Evolutionary conservation across 2,113 vertebrate species (phyloP).

Genomic region (Macaca mulatta): DNA sequence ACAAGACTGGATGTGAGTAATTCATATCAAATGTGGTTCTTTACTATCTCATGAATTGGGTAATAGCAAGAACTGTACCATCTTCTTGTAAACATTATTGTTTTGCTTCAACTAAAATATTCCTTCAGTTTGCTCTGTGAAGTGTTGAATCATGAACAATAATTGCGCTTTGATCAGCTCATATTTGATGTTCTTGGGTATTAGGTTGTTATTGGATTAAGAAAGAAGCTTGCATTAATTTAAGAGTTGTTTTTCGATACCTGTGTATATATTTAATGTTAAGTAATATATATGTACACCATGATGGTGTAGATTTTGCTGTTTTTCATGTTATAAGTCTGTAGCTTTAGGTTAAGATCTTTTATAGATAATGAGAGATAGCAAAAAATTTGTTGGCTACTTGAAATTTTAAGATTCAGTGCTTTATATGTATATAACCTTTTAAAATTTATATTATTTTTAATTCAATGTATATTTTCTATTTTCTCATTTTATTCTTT

Average conservation of each 20-base stretch:
- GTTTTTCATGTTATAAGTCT: constrained; percentile 34
- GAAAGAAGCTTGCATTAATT: constrained; percentile 14
- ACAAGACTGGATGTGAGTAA: neutral
- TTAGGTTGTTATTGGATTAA: neutral
- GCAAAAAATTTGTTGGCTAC: neutral
- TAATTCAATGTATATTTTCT: neutral
- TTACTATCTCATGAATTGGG: constrained; percentile 17
- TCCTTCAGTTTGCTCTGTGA: neutral
- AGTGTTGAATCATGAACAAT: neutral
- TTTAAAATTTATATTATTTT: constrained; percentile 19
- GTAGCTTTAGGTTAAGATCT: constrained; percentile 21
- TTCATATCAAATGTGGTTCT: neutral
- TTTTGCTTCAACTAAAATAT: neutral
- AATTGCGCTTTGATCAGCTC: constrained; percentile 23
- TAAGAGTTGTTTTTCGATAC: neutral
- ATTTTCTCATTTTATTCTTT: constrained; percentile 44
- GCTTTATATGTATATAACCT: neutral
- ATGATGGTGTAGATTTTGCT: neutral
- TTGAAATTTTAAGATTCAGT: neutral
- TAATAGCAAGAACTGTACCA: neutral
- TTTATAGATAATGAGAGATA: neutral
- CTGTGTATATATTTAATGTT: neutral
- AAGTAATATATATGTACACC: neutral
- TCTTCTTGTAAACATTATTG: constrained; percentile 21
- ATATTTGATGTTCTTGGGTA: neutral